Base-by-base conservation (phyloP, 2,888 invertebrate genomes). In the Drosophila cracens region DNA sequence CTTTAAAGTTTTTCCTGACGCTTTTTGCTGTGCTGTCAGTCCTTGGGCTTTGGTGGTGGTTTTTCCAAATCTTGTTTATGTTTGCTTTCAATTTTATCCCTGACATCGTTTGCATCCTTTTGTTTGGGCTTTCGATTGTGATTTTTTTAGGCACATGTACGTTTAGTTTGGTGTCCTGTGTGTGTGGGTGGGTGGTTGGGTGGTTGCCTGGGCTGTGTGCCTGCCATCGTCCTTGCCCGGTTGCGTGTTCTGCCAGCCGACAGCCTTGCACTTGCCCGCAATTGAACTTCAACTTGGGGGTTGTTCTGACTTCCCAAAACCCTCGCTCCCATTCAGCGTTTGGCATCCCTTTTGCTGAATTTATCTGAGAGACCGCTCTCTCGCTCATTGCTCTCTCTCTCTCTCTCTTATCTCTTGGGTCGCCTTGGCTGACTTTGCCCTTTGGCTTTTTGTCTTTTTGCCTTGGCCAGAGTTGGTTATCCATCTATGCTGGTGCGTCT, bases 241-340 rank as follows among this genome's bases (percentile, higher is more conserved):
- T 49, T 64, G 62, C 69, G 56, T 71, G 75, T 70, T 68, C 75
- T 64, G 66, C 33, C 70, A 16, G 69, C 49, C 70, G 70, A 70
- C 75, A 81, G 76, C 76, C 83, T 76, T 83, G 84, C 83, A 89
- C 87, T 87, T 89, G 87, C 76, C 85, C 87, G 87, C 89, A 83
- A 76, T 87, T 83, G 80, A 82, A 83, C 76, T 72, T 79, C 74
- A 59, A 57, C 71, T 80, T 80, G 82, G 88, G 85, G 87, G 87
- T 87, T 80, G 87, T 49, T 33, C 36, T 63, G 67, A 33, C 58
- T 13, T 18, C 27, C 53, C 25, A 38, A 34, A 33, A 2, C 48
- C 38, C 53, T 29, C 60, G 64, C 74, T 76, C 70, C 68, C 81
- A 73, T 80, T 66, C 70, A 69, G 70, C 70, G 38, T 16, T 65